These are phyloP conservation scores for Lampris megalopsis DNA, from an alignment of 2,113 vertebrate species.

Conservation along the genomic window DNA sequence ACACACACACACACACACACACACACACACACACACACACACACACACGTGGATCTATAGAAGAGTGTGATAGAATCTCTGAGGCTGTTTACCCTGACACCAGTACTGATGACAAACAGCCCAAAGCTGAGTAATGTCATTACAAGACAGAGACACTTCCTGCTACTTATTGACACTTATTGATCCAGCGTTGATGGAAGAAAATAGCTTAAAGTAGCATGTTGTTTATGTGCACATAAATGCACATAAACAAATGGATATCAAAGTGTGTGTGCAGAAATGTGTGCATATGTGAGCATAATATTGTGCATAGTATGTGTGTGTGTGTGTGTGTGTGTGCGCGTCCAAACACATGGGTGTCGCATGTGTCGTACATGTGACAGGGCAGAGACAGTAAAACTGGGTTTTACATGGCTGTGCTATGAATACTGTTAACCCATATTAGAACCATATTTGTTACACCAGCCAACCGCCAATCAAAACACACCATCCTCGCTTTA, in stretches of 20 bases:
- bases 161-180: too few relatives aligned
- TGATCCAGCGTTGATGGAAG: too few relatives aligned
- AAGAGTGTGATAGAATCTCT: too few relatives aligned
- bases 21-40: not conserved
- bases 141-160: too few relatives aligned
- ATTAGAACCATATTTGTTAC: conserved; percentile 9
- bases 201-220: too few relatives aligned
- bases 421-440: not conserved
- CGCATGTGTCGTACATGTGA: not conserved
- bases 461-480: not conserved
- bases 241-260: too few relatives aligned
- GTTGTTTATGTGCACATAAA: too few relatives aligned
- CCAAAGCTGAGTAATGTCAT: not conserved
- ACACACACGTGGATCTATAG: too few relatives aligned
- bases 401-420: not conserved
- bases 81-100: too few relatives aligned
- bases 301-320: not conserved
- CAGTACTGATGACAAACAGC: not conserved
- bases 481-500: not conserved
- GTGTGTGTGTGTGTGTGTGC: too few relatives aligned
- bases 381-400: not conserved
- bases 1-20: not conserved
- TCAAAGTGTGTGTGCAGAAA: too few relatives aligned
- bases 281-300: too few relatives aligned
- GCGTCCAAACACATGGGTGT: not conserved